Percentiles rank a stretch among this genome's conserved stretches.
phyloP scores from a whole-genome alignment of 2,888 invertebrate genomes.

The Empis livida region DNA sequence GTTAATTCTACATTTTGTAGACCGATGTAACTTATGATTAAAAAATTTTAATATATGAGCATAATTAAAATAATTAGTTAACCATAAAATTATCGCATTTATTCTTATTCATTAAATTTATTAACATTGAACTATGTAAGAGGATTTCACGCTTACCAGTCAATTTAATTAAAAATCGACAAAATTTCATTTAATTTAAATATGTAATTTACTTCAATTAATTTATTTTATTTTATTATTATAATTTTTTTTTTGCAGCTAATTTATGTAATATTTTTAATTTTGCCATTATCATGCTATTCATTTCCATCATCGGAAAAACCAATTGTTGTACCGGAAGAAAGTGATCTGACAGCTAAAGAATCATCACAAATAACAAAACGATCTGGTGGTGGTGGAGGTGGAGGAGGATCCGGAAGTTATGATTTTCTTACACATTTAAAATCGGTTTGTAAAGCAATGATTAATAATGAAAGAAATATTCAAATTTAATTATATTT shows the following conservation, averaged over 20 bases:
- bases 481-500: not conserved
- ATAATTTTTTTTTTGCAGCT: too few species aligned
- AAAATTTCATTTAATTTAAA: too few species aligned
- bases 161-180: too few species aligned
- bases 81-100: too few species aligned
- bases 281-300: not conserved
- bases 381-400: slow-evolving; percentile 18
- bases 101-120: too few species aligned
- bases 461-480: not conserved
- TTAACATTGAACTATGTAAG: too few species aligned
- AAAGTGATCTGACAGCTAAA: slow-evolving; percentile 24
- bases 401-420: slow-evolving; percentile 18
- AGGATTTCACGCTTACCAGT: too few species aligned
- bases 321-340: not conserved
- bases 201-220: not conserved
- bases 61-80: too few species aligned
- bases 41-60: too few species aligned
- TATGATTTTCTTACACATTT: slow-evolving; percentile 31
- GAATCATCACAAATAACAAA: slow-evolving; percentile 23
- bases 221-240: not conserved
- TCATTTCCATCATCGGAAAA: not conserved
- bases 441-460: slow-evolving; percentile 19
- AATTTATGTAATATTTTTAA: not conserved
- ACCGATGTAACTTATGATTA: too few species aligned
- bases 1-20: too few species aligned